Percentiles rank a stretch among this genome's conserved stretches.
phyloP scores from a whole-genome alignment of 2,113 vertebrate species.

The Carettochelys insculpta region DNA sequence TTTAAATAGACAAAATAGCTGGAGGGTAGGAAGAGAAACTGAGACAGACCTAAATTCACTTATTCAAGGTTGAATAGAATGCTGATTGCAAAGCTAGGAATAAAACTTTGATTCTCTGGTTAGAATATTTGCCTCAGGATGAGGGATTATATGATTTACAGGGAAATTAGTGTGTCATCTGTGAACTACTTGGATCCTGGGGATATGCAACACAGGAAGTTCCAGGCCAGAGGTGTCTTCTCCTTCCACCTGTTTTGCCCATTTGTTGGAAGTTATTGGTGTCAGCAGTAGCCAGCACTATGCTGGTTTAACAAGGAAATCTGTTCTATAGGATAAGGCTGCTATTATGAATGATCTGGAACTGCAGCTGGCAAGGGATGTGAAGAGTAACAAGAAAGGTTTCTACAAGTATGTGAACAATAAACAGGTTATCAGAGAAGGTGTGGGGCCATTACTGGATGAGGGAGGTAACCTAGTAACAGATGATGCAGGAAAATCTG shows the following conservation, averaged over 20 bases:
- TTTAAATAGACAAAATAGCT: neutral
- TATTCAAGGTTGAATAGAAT: neutral
- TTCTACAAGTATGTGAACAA: too few species aligned
- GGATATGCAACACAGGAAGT: neutral
- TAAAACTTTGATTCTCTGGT: neutral
- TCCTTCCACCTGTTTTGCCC: neutral
- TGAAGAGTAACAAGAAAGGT: too few species aligned
- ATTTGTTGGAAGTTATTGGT: neutral
- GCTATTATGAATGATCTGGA: neutral
- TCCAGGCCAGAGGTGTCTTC: neutral
- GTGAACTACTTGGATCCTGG: neutral
- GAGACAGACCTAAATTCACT: neutral
- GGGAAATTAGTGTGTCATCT: neutral
- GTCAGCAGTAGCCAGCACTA: neutral
- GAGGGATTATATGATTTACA: neutral
- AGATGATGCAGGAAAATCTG: too few species aligned
- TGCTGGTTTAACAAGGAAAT: neutral
- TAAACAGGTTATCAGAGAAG: too few species aligned
- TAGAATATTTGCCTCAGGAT: neutral
- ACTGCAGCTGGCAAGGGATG: too few species aligned
- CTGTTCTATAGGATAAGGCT: neutral
- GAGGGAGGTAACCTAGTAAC: too few species aligned
- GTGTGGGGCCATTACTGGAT: too few species aligned
- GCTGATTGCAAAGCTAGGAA: neutral
- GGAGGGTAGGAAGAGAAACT: neutral